Evolutionary conservation across 1,140 invertebrate species (phyloP).

Genomic region (Drosophila nasuta): DNA sequence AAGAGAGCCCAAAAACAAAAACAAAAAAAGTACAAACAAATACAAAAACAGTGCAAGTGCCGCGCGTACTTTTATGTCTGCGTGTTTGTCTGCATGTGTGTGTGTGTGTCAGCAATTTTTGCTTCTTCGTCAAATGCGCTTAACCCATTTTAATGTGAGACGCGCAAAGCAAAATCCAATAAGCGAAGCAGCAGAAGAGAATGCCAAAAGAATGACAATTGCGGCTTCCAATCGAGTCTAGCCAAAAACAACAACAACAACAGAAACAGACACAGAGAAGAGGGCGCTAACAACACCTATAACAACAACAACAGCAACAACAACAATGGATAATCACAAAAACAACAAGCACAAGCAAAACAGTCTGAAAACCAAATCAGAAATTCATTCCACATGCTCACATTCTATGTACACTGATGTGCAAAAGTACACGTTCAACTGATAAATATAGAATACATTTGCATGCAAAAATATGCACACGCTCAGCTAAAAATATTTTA

Average conservation of each 20-base stretch:
- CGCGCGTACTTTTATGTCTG: slow-evolving; percentile 33
- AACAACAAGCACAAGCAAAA: slow-evolving; percentile 6
- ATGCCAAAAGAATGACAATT: slow-evolving; percentile 40
- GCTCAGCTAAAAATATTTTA: too few species aligned
- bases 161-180: slow-evolving; percentile 55
- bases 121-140: slow-evolving; percentile 55
- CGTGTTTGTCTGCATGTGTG: slow-evolving; percentile 29
- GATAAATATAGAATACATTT: background rate
- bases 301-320: slow-evolving; percentile 10
- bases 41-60: slow-evolving; percentile 68
- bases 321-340: background rate
- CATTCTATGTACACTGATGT: background rate
- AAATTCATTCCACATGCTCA: slow-evolving; percentile 1
- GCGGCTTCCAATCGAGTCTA: slow-evolving; percentile 13
- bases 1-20: slow-evolving; percentile 19
- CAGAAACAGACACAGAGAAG: background rate
- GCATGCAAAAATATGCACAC: too few species aligned
- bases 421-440: slow-evolving; percentile 1
- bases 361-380: slow-evolving; percentile 11
- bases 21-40: slow-evolving; percentile 11
- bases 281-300: slow-evolving; percentile 6
- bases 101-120: slow-evolving; percentile 55
- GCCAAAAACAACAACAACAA: slow-evolving; percentile 22
- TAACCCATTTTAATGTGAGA: slow-evolving; percentile 65
- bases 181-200: slow-evolving; percentile 38